phyloP scores from a whole-genome alignment of 2,888 invertebrate species.

The Schrankia costaestrigalis region DNA sequence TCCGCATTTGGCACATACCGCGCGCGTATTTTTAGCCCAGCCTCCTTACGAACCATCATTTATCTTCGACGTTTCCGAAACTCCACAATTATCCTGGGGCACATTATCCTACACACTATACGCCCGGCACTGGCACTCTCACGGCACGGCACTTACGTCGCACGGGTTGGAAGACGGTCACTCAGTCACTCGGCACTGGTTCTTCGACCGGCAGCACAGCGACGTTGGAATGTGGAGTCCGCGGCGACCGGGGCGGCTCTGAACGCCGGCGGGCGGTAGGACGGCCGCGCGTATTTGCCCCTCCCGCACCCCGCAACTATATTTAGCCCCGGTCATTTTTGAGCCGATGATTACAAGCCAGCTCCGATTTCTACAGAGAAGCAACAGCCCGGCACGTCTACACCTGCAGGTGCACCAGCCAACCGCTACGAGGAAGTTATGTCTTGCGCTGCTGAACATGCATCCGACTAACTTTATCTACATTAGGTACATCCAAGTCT shows the following conservation, averaged over 20 bases:
- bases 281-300: constrained; percentile 33
- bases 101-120: constrained; percentile 49
- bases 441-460: constrained; percentile 12
- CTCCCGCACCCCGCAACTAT: constrained; percentile 45
- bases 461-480: too few species aligned
- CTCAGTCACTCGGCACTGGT: constrained; percentile 67
- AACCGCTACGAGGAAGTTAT: constrained; percentile 10
- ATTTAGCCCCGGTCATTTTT: constrained; percentile 71
- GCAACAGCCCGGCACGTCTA: constrained; percentile 39
- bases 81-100: constrained; percentile 33
- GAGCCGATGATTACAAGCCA: constrained; percentile 62
- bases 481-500: too few species aligned
- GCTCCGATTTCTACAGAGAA: constrained; percentile 71
- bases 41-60: constrained; percentile 32
- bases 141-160: constrained; percentile 78
- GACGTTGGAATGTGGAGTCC: constrained; percentile 86
- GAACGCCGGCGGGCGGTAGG: constrained; percentile 49
- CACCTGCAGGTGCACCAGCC: constrained; percentile 32
- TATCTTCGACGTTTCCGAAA: constrained; percentile 33
- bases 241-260: constrained; percentile 86
- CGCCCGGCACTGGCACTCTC: constrained; percentile 51
- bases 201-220: constrained; percentile 73
- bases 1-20: constrained; percentile 53
- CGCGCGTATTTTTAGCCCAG: constrained; percentile 60
- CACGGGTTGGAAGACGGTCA: constrained; percentile 78